These are phyloP conservation scores for Meiosimyza platycephala DNA, from an alignment of 2,888 invertebrate genomes.

Conservation along the genomic window DNA sequence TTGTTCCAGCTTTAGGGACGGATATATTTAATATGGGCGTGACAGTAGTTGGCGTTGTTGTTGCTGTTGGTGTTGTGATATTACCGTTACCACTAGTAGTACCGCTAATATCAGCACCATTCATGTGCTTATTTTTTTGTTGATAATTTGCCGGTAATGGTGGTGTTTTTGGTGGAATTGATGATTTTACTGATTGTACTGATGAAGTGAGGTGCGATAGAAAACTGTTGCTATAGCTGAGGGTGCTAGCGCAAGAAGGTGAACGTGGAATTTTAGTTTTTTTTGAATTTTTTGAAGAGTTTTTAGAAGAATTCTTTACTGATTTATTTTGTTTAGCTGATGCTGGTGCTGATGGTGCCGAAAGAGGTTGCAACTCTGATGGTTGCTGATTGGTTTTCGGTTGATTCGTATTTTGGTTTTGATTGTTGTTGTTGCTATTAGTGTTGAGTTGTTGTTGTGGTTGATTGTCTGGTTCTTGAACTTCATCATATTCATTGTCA, in stretches of 20 bases:
- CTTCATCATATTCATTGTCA: constrained; percentile 64
- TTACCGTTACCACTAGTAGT: neutral
- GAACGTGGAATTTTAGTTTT: constrained; percentile 63
- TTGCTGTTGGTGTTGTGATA: constrained; percentile 39
- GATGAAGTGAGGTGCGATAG: constrained; percentile 23
- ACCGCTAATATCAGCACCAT: constrained; percentile 51
- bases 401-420: constrained; percentile 24
- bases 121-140: constrained; percentile 56
- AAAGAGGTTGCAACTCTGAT: constrained; percentile 37
- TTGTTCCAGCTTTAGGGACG: constrained; percentile 34
- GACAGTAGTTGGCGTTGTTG: constrained; percentile 40
- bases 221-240: constrained; percentile 45
- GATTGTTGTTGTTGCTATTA: constrained; percentile 40
- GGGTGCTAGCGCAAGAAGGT: constrained; percentile 58
- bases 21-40: constrained; percentile 36
- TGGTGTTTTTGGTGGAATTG: constrained; percentile 61
- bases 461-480: constrained; percentile 60
- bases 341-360: constrained; percentile 41
- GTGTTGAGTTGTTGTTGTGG: constrained; percentile 49
- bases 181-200: constrained; percentile 37
- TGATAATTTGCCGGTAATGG: constrained; percentile 61
- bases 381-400: constrained; percentile 28
- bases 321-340: constrained; percentile 60
- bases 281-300: constrained; percentile 45
- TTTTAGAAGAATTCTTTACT: constrained; percentile 52